Base-by-base conservation (phyloP, 2,888 invertebrate genomes). In the Synanthedon formicaeformis region DNA sequence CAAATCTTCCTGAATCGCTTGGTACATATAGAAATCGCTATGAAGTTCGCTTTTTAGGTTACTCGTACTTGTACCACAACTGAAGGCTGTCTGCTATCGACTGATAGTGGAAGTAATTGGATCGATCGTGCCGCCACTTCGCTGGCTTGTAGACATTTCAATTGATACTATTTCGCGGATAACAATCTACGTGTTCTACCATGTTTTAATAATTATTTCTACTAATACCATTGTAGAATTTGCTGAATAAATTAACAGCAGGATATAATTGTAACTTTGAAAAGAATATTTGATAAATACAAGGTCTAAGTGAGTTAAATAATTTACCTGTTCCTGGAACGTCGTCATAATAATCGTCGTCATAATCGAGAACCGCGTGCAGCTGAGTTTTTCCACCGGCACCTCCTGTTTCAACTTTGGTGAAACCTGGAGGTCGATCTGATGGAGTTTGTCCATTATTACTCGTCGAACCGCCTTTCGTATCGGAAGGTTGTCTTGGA, bases 331-430 rank as follows among this genome's bases (percentile, higher is more conserved):
- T 78, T 50, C 87, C 89, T 58, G 90, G 88, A 59, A 88, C 88
- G 57, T 91, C 91, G 61, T 92, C 92, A 64, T 91, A 90, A 49
- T 81, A 73, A 49, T 77, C 79, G 56, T 89, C 89, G 62, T 92
- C 92, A 65, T 93, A 93, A 71, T 93, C 93, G 51, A 93, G 84
- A 18, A 93, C 91, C 3, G 93, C 92, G 72, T 93, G 93, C 55
- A 93, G 78, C 62, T 92, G 92, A 1, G 92, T 91, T 69, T 90
- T 90, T 13, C 85, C 81, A 64, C 82, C 91, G 55, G 79, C 83
- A 1, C 88, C 85, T 57, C 90, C 90, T 4, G 78, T 71, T 65
- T 87, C 86, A 49, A 92, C 92, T 64, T 91, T 89, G 12, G 92
- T 92, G 67, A 90, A 92, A 4, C 91, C 91, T 3, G 91, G 90